Conservation (phyloP, 2,888 invertebrate genomes). For the Agapostemon virescens region DNA sequence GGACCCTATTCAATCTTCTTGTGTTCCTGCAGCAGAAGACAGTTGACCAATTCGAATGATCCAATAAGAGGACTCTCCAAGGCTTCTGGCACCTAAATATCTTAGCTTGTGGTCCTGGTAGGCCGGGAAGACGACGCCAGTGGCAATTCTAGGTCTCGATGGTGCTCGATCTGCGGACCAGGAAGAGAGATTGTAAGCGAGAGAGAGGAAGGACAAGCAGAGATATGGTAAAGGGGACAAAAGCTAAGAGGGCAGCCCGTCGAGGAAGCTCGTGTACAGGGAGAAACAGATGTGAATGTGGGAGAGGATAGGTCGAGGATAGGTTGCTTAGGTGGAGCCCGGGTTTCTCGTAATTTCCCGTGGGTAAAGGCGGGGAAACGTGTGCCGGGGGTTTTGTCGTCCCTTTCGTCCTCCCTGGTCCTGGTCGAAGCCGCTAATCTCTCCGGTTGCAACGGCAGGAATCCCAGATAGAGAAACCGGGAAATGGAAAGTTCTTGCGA, state of each 20-base stretch:
- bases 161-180: background rate
- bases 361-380: conserved; percentile 69
- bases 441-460: conserved; percentile 60
- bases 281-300: conserved; percentile 38
- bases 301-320: conserved; percentile 50
- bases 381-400: conserved; percentile 60
- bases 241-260: conserved; percentile 29
- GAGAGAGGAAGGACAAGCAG: background rate
- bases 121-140: background rate
- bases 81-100: background rate
- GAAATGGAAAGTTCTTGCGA: conserved; percentile 53
- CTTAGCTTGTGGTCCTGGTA: background rate
- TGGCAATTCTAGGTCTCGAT: background rate
- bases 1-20: too few species aligned
- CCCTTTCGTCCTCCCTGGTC: conserved; percentile 41
- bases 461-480: conserved; percentile 49
- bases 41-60: background rate
- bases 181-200: background rate
- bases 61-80: background rate
- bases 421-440: conserved; percentile 66
- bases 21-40: background rate
- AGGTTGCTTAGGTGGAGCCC: conserved; percentile 55
- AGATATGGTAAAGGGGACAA: conserved; percentile 18
- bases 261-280: conserved; percentile 20
- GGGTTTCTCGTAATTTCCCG: conserved; percentile 72